Base-by-base conservation (phyloP, 2,113 vertebrate genomes). In the Diphyllodes magnificus region DNA sequence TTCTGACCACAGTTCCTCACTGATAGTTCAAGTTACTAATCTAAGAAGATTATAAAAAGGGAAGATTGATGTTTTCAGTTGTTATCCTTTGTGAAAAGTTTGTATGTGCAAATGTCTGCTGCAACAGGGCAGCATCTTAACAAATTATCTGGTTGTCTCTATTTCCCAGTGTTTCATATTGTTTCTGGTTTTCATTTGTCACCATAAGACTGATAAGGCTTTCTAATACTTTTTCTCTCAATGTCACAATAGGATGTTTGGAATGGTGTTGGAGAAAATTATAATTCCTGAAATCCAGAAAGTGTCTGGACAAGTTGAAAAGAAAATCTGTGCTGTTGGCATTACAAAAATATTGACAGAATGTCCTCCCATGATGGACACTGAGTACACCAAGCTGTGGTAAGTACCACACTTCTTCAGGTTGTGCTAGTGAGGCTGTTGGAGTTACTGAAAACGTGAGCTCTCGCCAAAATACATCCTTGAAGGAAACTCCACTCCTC, bases 221-320 rank as follows among this genome's bases (percentile, higher is more conserved):
- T 65, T 42, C 42, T 92, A 81, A 88, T 54, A 72, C 30, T 80
- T 66, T 57, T 85, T 84, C 20, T 92, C 88, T 93, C 45, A 20
- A 77, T 56, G 47, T 59, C 60, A 78, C 80, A 92, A 96, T 71
- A 99, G 99, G 95, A 99, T 99, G 99, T 99, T 99, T 96, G 99
- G 99, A 70, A 99, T 99, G 99, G 99, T 99, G 89, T 96, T 99
- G 97, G 99, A 99, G 95, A 99, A 99, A 95, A 99, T 99, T 16
- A 98, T 99, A 90, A 99, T 99, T 97, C 99, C 99, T 56, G 99
- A 99, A 97, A 99, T 99, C 87, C 99, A 99, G 96, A 99, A 99
- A 84, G 99, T 99, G 42, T 99, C 99, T 45, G 99, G 99, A 54
- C 96, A 98, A 81, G 98, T 99, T 69, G 99, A 99, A 94, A 99